These are phyloP conservation scores for Scartelaos histophorus DNA, from an alignment of 2,113 vertebrate species.

Conservation along the genomic window DNA sequence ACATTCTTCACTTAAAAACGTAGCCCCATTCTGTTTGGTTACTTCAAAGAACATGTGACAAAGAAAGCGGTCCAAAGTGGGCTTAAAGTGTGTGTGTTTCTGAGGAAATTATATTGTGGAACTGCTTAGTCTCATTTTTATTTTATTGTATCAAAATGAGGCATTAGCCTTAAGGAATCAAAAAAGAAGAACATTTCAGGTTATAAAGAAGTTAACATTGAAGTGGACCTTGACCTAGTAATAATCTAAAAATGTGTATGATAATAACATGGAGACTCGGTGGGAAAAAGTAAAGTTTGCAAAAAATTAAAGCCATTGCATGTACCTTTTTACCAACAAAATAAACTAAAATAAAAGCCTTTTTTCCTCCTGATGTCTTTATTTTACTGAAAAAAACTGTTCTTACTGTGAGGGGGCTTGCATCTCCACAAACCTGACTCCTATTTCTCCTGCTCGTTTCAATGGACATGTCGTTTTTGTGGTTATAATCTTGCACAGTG, in stretches of 20 bases:
- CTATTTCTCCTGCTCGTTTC: no score
- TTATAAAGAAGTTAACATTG: neutral
- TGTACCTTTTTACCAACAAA: no score
- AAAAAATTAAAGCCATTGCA: no score
- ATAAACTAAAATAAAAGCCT: no score
- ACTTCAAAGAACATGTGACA: conserved; percentile 69
- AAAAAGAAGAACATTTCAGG: neutral
- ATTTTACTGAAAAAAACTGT: no score
- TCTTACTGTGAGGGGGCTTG: no score
- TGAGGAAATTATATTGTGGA: neutral
- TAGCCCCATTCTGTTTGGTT: conserved; percentile 65
- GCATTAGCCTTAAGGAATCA: neutral
- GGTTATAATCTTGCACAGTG: no score
- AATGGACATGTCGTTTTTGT: no score
- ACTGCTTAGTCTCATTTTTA: neutral
- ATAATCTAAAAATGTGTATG: neutral
- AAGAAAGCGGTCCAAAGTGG: conserved; percentile 19
- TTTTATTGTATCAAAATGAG: neutral
- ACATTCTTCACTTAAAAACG: conserved; percentile 70
- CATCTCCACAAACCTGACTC: no score
- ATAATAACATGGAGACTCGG: neutral
- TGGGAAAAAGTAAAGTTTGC: no score
- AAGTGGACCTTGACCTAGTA: neutral
- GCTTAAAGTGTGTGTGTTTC: neutral
- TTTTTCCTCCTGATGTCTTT: no score